Evolutionary conservation across 2,797 vertebrate genomes (phyloP).

Genomic region (Prunella strophiata): DNA sequence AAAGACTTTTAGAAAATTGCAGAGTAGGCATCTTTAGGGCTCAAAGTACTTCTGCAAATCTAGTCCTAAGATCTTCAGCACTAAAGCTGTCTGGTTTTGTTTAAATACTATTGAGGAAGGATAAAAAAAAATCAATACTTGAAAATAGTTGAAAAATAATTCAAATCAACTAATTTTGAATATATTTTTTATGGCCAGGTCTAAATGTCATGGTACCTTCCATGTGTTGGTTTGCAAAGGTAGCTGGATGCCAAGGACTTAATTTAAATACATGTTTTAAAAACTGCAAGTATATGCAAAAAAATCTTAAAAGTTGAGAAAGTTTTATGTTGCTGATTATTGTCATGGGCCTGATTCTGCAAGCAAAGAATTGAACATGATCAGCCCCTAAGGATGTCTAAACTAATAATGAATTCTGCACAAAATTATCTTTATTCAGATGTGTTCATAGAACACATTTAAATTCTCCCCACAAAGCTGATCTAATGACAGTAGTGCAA

Average conservation of each 20-base stretch:
- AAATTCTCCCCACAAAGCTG: neutral
- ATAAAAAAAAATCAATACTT: neutral
- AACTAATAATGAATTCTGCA: neutral
- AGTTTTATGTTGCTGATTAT: neutral
- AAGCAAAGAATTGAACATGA: neutral
- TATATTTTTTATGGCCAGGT: neutral
- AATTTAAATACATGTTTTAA: neutral
- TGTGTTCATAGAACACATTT: neutral
- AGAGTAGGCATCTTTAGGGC: neutral
- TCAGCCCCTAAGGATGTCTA: neutral
- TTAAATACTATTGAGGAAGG: neutral
- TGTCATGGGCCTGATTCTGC: neutral
- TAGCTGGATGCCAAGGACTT: neutral
- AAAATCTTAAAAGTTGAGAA: neutral
- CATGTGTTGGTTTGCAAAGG: neutral
- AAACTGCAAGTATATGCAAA: neutral
- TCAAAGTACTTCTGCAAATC: neutral
- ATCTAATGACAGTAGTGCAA: neutral
- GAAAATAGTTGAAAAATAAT: neutral
- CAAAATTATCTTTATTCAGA: neutral
- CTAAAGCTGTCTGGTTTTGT: neutral
- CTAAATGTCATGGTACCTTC: neutral
- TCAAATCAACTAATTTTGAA: neutral
- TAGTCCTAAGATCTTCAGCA: neutral
- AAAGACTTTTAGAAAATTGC: neutral